Evolutionary conservation across 2,888 invertebrate species (phyloP), one percentile per base, ranked within the genome.

Genomic region (Polymixis lichenea): DNA sequence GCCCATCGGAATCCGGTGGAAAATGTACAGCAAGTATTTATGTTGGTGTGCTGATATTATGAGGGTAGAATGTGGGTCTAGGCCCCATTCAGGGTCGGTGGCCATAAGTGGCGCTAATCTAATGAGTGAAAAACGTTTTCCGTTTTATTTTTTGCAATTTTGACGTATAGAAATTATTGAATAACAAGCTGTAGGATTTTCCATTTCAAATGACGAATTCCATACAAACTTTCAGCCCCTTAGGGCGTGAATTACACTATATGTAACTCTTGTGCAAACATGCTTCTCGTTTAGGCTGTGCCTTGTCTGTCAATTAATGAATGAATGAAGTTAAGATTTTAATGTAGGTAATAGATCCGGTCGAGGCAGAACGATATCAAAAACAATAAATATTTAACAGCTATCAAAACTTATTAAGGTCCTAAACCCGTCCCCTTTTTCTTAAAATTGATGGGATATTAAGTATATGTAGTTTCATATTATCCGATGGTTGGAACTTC

Each of bases 21-120:
- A 74, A 78, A 78, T 76, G 38, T 76, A 64, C 43, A 3, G 53
- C 49, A 67, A 67, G 43, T 65, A 78, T 80, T 77, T 71, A 78
- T 75, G 65, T 67, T 66, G 56, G 64, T 78, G 73, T 79, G 32
- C 60, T 70, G 66, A 66, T 70, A 61, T 75, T 66, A 88, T 87
- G 82, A 71, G 87, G 87, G 87, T 84, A 53, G 3, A 43, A 87
- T 80, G 82, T 87, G 84, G 72, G 87, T 87, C 87, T 87, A 87
- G 87, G 87, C 64, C 66, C 70, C 60, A 56, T 25, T 78, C 87
- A 87, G 62, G 86, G 89, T 38, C 84, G 22, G 11, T 46, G 28
- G 22, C 79, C 66, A 66, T 86, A 82, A 82, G 5, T 51, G 68
- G 64, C 46, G 53, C 22, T 75, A 79, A 84, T 76, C 67, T 69